Conservation (phyloP, 1,140 invertebrate species). For the Colletes latitarsis region DNA sequence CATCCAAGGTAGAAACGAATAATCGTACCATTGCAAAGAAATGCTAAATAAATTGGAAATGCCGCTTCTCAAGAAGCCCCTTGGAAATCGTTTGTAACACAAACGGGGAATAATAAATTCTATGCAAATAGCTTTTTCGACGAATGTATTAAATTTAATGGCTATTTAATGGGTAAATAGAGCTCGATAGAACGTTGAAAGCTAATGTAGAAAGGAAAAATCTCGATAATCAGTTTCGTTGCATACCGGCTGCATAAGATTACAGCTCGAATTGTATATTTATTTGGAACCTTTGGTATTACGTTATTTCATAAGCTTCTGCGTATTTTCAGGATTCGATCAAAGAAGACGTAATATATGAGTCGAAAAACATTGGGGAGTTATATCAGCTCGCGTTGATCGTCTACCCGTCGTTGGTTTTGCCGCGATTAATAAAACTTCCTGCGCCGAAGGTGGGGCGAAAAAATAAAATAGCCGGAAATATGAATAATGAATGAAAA, state of each 20-base stretch:
- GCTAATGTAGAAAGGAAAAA: not conserved
- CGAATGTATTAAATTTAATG: conserved; percentile 38
- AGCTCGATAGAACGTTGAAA: not conserved
- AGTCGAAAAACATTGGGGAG: too few species aligned
- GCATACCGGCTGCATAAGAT: too few species aligned
- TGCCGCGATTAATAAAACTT: conserved; percentile 54
- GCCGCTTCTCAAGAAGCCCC: not conserved
- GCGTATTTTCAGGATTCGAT: too few species aligned
- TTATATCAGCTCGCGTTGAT: not conserved
- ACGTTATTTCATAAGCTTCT: too few species aligned
- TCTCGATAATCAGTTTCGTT: not conserved
- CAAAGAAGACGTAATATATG: too few species aligned
- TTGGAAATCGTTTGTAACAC: not conserved
- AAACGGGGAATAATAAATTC: conserved; percentile 16
- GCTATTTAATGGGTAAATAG: conserved; percentile 20
- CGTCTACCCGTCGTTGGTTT: not conserved
- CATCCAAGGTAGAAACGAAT: not conserved
- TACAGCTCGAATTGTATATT: not conserved
- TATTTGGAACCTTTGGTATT: not conserved
- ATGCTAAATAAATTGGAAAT: conserved; percentile 32
- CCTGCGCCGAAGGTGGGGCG: not conserved
- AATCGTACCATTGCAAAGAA: not conserved
- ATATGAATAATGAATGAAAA: conserved; percentile 60
- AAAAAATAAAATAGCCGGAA: conserved; percentile 4
- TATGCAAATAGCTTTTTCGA: conserved; percentile 2